Conservation (phyloP, 1,140 invertebrate genomes). For the Lepidurus couesii region DNA sequence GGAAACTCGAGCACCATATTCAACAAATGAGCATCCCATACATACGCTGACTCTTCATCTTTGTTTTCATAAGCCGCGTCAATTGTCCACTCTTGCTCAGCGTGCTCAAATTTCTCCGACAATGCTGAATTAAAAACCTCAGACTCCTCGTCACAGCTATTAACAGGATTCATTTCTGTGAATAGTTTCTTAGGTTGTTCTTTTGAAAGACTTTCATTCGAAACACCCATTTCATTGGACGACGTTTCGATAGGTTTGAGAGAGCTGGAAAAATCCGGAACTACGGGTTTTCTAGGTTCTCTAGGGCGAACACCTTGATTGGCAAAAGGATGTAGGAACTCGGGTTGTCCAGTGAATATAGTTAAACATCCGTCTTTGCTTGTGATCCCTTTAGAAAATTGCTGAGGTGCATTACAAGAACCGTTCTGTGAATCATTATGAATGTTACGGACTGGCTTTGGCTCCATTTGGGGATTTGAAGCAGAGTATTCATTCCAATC, state of each 20-base stretch:
- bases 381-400: background rate
- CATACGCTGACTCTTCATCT: background rate
- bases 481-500: too few species aligned
- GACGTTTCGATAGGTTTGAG: background rate
- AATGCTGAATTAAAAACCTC: background rate
- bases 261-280: background rate
- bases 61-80: background rate
- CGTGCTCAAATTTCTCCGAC: background rate
- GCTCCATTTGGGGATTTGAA: too few species aligned
- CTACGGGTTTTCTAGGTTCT: background rate
- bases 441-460: too few species aligned
- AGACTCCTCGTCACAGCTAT: background rate
- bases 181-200: background rate
- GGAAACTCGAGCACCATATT: background rate
- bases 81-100: background rate
- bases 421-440: too few species aligned
- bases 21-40: background rate
- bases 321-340: too few species aligned
- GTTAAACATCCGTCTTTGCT: background rate
- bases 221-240: background rate
- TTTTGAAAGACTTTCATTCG: background rate
- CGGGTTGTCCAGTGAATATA: background rate
- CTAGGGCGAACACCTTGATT: background rate
- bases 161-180: background rate
- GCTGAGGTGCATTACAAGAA: background rate